These are phyloP conservation scores for Tetragnatha montana DNA, from an alignment of 2,888 invertebrate species.

Conservation along the genomic window DNA sequence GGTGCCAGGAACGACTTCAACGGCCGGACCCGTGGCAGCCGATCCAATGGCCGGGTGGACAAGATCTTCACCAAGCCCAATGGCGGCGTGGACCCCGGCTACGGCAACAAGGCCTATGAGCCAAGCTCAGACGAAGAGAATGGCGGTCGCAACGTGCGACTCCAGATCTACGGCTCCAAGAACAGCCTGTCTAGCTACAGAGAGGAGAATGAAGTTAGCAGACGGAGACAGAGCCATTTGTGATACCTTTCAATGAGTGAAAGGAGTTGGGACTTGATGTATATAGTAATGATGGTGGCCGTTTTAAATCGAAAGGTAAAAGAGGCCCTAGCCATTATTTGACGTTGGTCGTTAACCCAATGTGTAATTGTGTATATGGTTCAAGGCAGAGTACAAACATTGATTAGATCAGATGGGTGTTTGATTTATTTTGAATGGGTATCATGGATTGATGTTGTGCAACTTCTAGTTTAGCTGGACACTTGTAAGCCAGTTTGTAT, in stretches of 20 bases:
- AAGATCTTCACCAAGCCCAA: constrained; percentile 47
- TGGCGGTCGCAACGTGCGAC: constrained; percentile 59
- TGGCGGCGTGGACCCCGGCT: constrained; percentile 49
- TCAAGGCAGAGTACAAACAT: too few relatives aligned
- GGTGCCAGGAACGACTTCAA: constrained; percentile 74
- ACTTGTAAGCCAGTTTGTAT: too few relatives aligned
- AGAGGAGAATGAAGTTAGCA: constrained; percentile 53
- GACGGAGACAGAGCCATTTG: constrained; percentile 58
- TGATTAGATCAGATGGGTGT: too few relatives aligned
- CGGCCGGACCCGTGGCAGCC: constrained; percentile 27
- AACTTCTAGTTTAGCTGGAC: too few relatives aligned
- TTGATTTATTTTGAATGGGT: too few relatives aligned
- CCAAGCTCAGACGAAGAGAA: constrained; percentile 63
- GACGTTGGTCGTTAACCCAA: too few relatives aligned
- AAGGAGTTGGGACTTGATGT: too few relatives aligned
- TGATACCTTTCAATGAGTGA: not conserved
- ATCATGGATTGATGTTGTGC: too few relatives aligned
- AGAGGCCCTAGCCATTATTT: too few relatives aligned
- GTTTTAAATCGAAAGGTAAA: too few relatives aligned
- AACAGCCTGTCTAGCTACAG: constrained; percentile 59
- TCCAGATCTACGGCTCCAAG: constrained; percentile 66
- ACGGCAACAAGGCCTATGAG: constrained; percentile 58
- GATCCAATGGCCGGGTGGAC: constrained; percentile 43
- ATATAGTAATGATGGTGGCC: too few relatives aligned
- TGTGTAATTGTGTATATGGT: too few relatives aligned